These are phyloP conservation scores for Xiphophorus birchmanni DNA, from an alignment of 2,797 vertebrate genomes.

Conservation along the genomic window DNA sequence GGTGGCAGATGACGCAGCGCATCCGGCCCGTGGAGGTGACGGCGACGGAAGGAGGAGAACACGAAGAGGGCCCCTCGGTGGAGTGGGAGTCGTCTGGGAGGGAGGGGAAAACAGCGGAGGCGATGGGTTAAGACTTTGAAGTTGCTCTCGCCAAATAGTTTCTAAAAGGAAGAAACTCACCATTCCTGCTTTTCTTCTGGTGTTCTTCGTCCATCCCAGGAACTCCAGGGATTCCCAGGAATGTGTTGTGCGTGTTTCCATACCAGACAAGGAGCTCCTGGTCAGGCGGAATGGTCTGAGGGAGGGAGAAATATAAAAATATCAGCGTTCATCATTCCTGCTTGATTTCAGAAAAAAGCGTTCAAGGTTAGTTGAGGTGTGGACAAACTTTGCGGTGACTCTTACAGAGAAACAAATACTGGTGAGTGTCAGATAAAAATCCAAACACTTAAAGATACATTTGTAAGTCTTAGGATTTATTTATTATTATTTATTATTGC, in stretches of 20 bases:
- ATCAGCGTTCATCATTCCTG: background rate
- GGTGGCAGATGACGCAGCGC: constrained; percentile 97
- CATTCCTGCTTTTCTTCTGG: constrained; percentile 90
- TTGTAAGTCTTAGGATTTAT: background rate
- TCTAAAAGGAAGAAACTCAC: constrained; percentile 66
- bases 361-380: background rate
- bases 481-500: background rate
- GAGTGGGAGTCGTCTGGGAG: constrained; percentile 88
- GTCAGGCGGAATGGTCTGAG: constrained; percentile 94
- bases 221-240: constrained; percentile 95
- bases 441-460: background rate
- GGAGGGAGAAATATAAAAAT: background rate
- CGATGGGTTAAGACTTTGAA: background rate
- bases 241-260: constrained; percentile 94
- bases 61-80: constrained; percentile 80
- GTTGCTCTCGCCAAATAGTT: background rate
- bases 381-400: background rate
- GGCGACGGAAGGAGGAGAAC: constrained; percentile 62
- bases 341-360: background rate
- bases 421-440: background rate
- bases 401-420: background rate
- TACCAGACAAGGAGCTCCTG: constrained; percentile 99
- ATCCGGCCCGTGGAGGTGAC: constrained; percentile 83
- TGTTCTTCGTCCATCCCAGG: constrained; percentile 90
- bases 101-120: background rate